Evolutionary conservation across 2,113 vertebrate species (phyloP).

Genomic region (Tachysurus vachellii): DNA sequence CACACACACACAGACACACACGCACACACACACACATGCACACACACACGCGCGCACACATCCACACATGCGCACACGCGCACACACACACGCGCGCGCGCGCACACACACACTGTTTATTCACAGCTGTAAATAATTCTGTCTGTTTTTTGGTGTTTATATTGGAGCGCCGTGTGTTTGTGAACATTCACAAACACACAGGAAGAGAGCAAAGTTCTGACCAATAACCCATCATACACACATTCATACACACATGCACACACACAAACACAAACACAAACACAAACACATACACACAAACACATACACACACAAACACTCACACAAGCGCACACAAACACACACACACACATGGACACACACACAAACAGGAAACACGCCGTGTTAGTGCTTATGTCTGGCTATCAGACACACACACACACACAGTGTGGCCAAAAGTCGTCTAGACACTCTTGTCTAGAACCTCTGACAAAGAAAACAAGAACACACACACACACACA

Average conservation of each 20-base stretch:
- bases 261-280: constrained; percentile 22
- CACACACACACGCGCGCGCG: not conserved
- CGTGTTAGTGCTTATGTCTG: not conserved
- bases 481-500: constrained; percentile 6
- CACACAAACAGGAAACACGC: constrained; percentile 10
- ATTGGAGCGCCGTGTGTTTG: not conserved
- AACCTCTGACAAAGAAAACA: not conserved
- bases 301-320: not conserved
- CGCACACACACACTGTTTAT: constrained; percentile 4
- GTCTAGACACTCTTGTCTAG: not conserved
- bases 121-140: constrained; percentile 8
- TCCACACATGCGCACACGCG: constrained; percentile 18
- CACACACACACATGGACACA: not conserved
- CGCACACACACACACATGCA: constrained; percentile 12
- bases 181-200: not conserved
- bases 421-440: not conserved
- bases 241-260: constrained; percentile 27
- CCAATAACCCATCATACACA: not conserved
- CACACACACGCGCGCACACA: not conserved
- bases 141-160: not conserved
- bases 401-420: constrained; percentile 26
- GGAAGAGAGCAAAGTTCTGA: not conserved
- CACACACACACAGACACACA: not conserved
- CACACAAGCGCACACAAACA: not conserved
- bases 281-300: not conserved